phyloP scores from a whole-genome alignment of 2,888 invertebrate genomes.

The Incurvaria masculella region DNA sequence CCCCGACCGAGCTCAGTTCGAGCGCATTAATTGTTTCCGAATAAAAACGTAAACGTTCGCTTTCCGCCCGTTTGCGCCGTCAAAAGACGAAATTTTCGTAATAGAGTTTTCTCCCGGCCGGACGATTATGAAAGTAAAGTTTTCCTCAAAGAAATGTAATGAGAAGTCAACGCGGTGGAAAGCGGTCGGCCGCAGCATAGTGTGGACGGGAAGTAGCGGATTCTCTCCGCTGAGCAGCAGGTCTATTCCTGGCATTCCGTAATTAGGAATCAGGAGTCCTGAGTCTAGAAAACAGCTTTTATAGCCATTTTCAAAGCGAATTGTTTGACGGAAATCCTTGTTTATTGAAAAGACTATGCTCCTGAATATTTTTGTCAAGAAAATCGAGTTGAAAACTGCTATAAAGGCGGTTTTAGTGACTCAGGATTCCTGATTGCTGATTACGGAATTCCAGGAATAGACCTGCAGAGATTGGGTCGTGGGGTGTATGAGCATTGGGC shows the following conservation, averaged over 20 bases:
- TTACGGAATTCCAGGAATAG: no score
- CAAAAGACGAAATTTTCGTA: constrained; percentile 42
- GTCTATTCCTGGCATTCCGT: no score
- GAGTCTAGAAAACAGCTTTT: no score
- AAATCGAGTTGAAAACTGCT: no score
- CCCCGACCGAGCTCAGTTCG: not conserved
- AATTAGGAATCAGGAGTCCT: no score
- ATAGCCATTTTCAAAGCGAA: no score
- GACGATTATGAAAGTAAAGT: constrained; percentile 44
- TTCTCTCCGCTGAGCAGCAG: no score
- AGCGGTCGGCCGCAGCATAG: constrained; percentile 28
- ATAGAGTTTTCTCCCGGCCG: constrained; percentile 30
- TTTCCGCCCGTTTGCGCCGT: constrained; percentile 20
- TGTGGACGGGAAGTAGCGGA: constrained; percentile 19
- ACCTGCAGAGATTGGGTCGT: not conserved
- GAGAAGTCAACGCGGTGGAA: constrained; percentile 52
- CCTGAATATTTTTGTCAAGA: no score
- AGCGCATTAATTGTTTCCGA: constrained; percentile 30
- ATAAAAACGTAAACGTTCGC: not conserved
- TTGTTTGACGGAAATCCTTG: no score
- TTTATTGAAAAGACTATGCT: not conserved
- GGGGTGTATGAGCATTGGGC: not conserved
- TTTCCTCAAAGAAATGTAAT: constrained; percentile 48
- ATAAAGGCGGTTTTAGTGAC: not conserved
- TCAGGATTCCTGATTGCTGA: no score